Evolutionary conservation across 2,113 vertebrate species (phyloP).

Genomic region (Rhea americana): DNA sequence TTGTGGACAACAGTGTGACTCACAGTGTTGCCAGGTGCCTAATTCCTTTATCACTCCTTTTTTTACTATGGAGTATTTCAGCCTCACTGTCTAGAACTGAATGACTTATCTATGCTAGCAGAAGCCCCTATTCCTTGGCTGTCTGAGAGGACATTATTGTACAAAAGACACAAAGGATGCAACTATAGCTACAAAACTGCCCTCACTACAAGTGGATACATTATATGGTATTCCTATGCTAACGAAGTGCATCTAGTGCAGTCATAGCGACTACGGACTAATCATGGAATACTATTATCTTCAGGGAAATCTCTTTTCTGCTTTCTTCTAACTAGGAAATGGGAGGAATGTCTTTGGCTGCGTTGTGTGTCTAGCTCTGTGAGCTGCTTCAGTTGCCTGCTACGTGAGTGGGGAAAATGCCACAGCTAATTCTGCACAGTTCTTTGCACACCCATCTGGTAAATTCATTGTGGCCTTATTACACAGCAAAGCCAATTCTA

Average conservation of each 20-base stretch:
- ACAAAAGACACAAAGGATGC: background rate
- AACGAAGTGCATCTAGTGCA: background rate
- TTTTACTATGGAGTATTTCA: background rate
- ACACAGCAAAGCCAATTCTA: background rate
- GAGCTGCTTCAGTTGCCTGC: background rate
- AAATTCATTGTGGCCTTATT: background rate
- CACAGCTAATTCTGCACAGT: background rate
- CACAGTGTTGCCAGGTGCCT: conserved; percentile 79
- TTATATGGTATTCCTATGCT: background rate
- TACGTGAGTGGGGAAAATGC: background rate
- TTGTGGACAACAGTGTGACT: conserved; percentile 82
- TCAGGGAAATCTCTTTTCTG: background rate
- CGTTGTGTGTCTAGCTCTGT: background rate
- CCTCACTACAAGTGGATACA: background rate
- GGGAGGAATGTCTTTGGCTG: background rate
- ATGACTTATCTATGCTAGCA: background rate
- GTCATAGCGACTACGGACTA: background rate
- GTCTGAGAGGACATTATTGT: background rate
- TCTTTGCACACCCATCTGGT: background rate
- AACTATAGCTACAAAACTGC: background rate
- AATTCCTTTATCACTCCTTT: background rate
- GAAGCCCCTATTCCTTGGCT: background rate
- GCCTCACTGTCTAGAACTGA: background rate
- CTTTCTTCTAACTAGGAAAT: background rate
- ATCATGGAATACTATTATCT: background rate